Base-by-base conservation (phyloP, 2,113 vertebrate species). In the Synodontis membranacea region DNA sequence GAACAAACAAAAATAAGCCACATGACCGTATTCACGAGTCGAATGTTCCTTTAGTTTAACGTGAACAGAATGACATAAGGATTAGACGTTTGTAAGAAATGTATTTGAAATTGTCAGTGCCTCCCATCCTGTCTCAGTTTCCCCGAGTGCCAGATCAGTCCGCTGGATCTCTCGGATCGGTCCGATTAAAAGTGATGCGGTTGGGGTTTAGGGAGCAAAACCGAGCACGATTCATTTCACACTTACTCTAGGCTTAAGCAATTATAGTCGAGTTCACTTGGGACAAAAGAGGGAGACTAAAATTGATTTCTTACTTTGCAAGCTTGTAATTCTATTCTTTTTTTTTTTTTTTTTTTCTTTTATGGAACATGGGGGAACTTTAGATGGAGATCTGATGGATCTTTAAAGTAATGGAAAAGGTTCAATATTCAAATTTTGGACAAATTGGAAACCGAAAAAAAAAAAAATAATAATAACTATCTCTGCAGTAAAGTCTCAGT, bases 161-260 rank as follows among this genome's bases (percentile, higher is more conserved):
- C 54, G 60, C n/a, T 21, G 62, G 85, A 84, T 80, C 64, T 64
- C 60, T n/a, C 42, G 79, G 70, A 88, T 88, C 76, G 80, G 54
- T 83, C 85, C 70, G 87, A 89, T 87, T 90, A 79, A 82, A 87
- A 87, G 83, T 76, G 85, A 90, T 79, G 87, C 79, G 31, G 80
- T 81, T 34, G 84, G 80, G 84, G 83, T 62, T 83, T 66, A 80
- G 80, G 87, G 82, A 85, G 21, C 17, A 19, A 81, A 62, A 54
- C 84, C n/a, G 62, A 79, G 70, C 50, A 58, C 83, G 58, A 83
- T 86, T 86, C 54, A 82, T 85, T 85, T 85, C 80, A 82, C 68
- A 62, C 86, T 79, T 84, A 87, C 62, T 87, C 79, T 74, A 85
- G 75, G 87, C 85, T 90, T 88, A 90, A 85, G 74, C 50, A 87